Base-by-base conservation (phyloP, 2,888 invertebrate species). In the Drosophila emarginata region DNA sequence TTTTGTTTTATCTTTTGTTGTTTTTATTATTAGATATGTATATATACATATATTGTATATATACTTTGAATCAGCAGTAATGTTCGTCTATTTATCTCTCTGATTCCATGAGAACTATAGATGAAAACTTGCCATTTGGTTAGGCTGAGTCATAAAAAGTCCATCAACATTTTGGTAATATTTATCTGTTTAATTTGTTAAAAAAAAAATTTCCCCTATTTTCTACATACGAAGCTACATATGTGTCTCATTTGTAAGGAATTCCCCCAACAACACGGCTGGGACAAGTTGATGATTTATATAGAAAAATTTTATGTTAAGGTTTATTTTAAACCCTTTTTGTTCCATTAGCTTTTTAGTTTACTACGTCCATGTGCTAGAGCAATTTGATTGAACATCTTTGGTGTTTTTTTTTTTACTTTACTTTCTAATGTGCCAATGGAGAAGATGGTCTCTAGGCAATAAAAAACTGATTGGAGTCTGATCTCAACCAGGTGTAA, bases 361-460 rank as follows among this genome's bases (percentile, higher is more conserved):
- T 37, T 2, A 3, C 45, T 12, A 45, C 21, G 45, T 11, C 21
- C 56, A 45, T 45, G 15, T 11, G 40, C 57, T 36, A 40, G 58
- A 68, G 62, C 70, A 61, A 73, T 83, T 69, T 61, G 63, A 78
- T 85, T 79, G 86, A 82, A 69, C 82, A 87, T 85, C 86, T 81
- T 85, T 52, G 72, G 59, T 45, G 64, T 23, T 68, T 75, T 79
- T 45, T 61, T 23, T 68, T 77, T 79, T 85, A 74, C 71, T 71
- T 83, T 79, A 83, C 82, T 83, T 83, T 83, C 88, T 87, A 83
- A 85, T 82, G 76, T 71, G 71, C 60, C 66, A 69, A 50, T 74
- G 68, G 67, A 66, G 67, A 69, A 78, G 86, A 72, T 62, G 77
- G 60, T 52, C 76, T 66, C 52, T 64, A 66, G 73, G 78, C 78